phyloP scores from a whole-genome alignment of 2,113 vertebrate genomes.

The Petroica traversi region DNA sequence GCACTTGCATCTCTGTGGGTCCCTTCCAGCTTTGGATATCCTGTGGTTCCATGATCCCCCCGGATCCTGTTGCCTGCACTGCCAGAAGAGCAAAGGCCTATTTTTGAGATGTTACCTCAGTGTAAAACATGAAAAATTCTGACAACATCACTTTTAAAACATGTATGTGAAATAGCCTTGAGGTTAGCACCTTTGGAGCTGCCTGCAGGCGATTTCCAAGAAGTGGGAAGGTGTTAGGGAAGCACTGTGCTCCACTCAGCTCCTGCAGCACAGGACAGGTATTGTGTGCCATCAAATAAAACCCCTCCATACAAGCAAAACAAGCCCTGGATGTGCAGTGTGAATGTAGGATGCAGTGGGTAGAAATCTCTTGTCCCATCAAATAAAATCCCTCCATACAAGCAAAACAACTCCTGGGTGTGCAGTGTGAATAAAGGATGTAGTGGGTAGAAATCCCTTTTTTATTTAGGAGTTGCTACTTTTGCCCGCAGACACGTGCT shows the following conservation, averaged over 20 bases:
- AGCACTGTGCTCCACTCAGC: background rate
- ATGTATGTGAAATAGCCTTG: rapidly evolving
- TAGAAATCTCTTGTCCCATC: background rate
- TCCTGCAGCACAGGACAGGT: background rate
- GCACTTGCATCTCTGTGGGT: background rate
- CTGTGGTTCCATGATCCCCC: rapidly evolving
- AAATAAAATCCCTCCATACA: background rate
- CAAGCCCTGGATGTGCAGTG: background rate
- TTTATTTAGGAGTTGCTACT: background rate
- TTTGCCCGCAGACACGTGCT: background rate
- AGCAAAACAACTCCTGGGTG: background rate
- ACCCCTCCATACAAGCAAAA: background rate
- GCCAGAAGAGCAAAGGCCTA: background rate
- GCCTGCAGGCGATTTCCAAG: background rate
- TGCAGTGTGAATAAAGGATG: background rate
- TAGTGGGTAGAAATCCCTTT: background rate
- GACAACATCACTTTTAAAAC: background rate
- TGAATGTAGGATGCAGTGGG: background rate
- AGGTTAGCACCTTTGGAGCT: background rate
- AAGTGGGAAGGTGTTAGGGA: background rate
- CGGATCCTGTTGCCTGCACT: background rate
- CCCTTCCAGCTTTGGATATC: background rate
- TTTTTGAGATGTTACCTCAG: background rate
- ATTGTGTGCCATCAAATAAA: background rate
- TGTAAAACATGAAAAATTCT: background rate